phyloP scores from a whole-genome alignment of 2,113 vertebrate genomes.

The crab-eating macaque (Macaca fascicularis) region DNA sequence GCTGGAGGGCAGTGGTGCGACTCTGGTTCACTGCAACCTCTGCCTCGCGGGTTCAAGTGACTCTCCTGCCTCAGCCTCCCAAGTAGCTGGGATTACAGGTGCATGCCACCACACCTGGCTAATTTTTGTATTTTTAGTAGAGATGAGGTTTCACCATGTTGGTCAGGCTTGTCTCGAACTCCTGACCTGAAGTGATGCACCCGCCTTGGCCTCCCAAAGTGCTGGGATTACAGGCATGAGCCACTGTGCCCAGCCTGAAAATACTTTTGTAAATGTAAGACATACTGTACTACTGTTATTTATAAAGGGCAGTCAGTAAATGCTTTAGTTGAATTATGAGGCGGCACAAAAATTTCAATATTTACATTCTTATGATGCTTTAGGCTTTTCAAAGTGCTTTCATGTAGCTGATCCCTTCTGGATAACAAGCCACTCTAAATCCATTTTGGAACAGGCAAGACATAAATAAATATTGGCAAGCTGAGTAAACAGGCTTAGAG shows the following conservation, averaged over 20 bases:
- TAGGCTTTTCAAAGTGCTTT: conserved; percentile 12
- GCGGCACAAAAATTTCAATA: neutral
- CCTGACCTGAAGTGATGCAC: too few relatives aligned
- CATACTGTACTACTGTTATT: neutral
- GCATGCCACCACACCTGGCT: too few relatives aligned
- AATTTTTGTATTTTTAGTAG: too few relatives aligned
- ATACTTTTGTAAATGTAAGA: neutral
- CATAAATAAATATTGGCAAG: neutral
- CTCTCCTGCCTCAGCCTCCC: too few relatives aligned
- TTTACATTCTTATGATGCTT: neutral
- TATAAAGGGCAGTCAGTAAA: neutral
- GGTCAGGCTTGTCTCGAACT: too few relatives aligned
- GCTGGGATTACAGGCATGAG: too few relatives aligned
- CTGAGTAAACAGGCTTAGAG: conserved; percentile 7
- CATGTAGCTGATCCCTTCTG: neutral
- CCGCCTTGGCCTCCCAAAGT: too few relatives aligned
- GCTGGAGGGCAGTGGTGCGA: too few relatives aligned
- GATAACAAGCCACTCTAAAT: neutral
- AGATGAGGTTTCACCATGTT: too few relatives aligned
- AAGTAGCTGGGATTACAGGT: too few relatives aligned
- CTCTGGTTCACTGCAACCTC: too few relatives aligned
- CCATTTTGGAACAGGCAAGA: neutral
- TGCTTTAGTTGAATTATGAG: neutral
- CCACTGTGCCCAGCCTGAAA: neutral
- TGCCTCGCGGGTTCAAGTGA: too few relatives aligned